Conservation (phyloP, 92 coral and sea anemone genomes). For the Galaxea fascicularis region DNA sequence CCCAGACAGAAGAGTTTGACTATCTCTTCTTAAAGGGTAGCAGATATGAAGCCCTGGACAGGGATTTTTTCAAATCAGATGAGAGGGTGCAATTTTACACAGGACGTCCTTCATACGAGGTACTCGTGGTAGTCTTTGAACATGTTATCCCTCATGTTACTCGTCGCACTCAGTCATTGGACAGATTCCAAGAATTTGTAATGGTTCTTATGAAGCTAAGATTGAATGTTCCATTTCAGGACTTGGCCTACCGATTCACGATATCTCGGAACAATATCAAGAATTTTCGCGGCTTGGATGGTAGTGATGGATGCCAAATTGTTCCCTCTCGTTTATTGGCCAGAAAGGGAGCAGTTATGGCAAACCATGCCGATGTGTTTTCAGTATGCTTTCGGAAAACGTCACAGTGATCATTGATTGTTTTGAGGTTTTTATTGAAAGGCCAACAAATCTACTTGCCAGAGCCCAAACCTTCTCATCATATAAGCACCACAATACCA, state of each 20-base stretch:
- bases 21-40: slow-evolving; percentile 23
- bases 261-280: slow-evolving; percentile 48
- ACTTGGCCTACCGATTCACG: slow-evolving; percentile 58
- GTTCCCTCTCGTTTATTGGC: slow-evolving; percentile 31
- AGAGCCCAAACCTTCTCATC: no score
- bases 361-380: no score
- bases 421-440: no score
- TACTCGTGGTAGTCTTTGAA: slow-evolving; percentile 47
- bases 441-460: no score
- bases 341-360: no score
- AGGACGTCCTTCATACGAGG: slow-evolving; percentile 53
- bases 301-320: slow-evolving; percentile 48
- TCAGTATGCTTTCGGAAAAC: no score
- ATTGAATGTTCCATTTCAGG: slow-evolving; percentile 52
- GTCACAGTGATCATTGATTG: no score
- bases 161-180: slow-evolving; percentile 24
- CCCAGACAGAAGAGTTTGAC: slow-evolving; percentile 64
- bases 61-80: slow-evolving; percentile 23
- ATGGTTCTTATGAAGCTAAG: slow-evolving; percentile 41
- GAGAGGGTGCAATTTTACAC: no score
- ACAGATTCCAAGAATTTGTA: slow-evolving; percentile 59
- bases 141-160: slow-evolving; percentile 52
- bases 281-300: slow-evolving; percentile 53
- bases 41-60: slow-evolving; percentile 29
- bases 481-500: no score